Conservation (phyloP, 2,113 vertebrate species). For the Regulus satrapa region DNA sequence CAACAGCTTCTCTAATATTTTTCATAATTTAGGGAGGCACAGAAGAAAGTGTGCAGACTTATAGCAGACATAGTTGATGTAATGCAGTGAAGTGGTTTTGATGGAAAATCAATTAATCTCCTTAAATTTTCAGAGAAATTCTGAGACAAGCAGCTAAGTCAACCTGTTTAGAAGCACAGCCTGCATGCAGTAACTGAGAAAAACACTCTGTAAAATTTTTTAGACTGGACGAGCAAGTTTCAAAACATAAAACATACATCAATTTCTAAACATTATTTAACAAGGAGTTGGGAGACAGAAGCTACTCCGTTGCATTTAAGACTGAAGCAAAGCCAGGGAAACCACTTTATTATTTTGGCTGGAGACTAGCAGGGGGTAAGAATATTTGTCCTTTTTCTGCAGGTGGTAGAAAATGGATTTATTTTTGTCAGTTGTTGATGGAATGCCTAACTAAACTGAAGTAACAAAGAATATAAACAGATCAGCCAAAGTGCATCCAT, state of each 20-base stretch:
- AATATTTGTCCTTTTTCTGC: neutral
- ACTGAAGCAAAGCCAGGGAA: neutral
- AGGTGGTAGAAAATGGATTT: neutral
- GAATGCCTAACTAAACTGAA: neutral
- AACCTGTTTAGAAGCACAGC: neutral
- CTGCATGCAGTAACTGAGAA: neutral
- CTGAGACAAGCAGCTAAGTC: neutral
- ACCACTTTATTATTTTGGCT: neutral
- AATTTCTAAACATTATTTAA: neutral
- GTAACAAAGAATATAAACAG: neutral
- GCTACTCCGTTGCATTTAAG: neutral
- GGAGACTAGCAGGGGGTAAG: neutral
- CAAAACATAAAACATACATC: neutral
- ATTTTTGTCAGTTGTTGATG: neutral
- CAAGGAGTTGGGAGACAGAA: neutral
- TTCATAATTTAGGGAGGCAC: neutral
- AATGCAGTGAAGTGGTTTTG: neutral
- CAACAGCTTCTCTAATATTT: neutral
- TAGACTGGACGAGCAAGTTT: neutral
- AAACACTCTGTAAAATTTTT: neutral
- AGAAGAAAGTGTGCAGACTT: neutral
- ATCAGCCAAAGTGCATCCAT: neutral
- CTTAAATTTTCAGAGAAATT: neutral
- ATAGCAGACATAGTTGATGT: fast-evolving
- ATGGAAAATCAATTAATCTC: neutral